These are phyloP conservation scores for Seriola dumerili DNA, from an alignment of 2,113 vertebrate genomes.

Conservation along the genomic window DNA sequence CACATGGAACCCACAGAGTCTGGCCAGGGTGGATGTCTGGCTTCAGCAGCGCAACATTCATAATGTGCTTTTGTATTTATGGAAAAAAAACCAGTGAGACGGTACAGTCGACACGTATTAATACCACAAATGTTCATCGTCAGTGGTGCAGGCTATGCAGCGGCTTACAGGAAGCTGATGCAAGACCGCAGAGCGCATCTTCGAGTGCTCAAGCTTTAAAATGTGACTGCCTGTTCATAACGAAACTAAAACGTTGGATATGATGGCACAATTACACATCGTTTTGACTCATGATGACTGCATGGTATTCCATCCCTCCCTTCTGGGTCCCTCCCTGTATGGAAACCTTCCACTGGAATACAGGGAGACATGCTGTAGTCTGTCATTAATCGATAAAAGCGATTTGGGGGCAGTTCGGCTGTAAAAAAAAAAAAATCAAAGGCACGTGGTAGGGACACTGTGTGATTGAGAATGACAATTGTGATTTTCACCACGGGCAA, in stretches of 20 bases:
- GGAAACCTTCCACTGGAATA: not conserved
- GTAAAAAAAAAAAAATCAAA: not conserved
- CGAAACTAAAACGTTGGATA: no score
- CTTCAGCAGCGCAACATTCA: not conserved
- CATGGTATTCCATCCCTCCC: not conserved
- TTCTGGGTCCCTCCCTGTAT: not conserved
- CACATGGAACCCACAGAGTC: not conserved
- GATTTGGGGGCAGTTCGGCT: not conserved
- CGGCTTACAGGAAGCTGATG: not conserved
- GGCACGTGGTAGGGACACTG: not conserved
- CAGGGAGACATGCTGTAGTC: not conserved
- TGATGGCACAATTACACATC: not conserved
- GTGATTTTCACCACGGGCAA: not conserved
- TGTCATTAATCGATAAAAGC: not conserved
- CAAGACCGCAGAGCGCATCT: no score
- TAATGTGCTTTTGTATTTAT: not conserved
- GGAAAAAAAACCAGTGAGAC: conserved; percentile 11
- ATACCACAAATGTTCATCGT: not conserved
- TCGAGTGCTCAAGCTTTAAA: no score
- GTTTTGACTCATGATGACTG: not conserved
- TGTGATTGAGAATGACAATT: not conserved
- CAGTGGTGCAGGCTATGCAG: not conserved
- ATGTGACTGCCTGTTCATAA: no score
- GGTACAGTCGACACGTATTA: not conserved
- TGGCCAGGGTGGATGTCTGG: not conserved